phyloP scores from a whole-genome alignment of 1,140 invertebrate species.

The Camponotus vicinus region DNA sequence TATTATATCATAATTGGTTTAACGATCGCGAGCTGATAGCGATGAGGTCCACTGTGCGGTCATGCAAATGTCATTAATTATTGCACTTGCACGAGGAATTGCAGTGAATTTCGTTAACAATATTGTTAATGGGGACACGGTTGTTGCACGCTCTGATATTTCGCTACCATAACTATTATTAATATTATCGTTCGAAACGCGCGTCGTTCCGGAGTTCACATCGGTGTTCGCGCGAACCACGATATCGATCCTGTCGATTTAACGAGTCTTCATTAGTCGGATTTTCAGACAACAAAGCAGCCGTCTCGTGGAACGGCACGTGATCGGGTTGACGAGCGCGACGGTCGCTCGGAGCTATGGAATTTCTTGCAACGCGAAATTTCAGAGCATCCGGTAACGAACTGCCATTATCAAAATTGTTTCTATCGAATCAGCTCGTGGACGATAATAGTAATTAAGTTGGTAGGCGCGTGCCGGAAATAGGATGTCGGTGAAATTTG shows the following conservation, averaged over 20 bases:
- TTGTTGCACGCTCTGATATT: constrained; percentile 28
- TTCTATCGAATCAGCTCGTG: constrained; percentile 45
- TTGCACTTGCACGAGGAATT: constrained; percentile 45
- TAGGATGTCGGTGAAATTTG: constrained; percentile 12
- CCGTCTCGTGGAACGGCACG: constrained; percentile 51
- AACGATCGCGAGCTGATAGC: constrained; percentile 37
- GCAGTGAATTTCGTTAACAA: constrained; percentile 49
- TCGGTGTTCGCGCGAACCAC: constrained; percentile 32
- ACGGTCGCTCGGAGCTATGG: constrained; percentile 42
- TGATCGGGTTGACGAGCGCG: constrained; percentile 65
- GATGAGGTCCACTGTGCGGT: neutral
- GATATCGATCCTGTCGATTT: constrained; percentile 56
- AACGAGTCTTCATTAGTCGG: constrained; percentile 65
- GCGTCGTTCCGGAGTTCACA: neutral
- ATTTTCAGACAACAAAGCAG: constrained; percentile 69
- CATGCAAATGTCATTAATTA: constrained; percentile 59
- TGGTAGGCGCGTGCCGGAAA: constrained; percentile 39
- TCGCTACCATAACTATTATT: constrained; percentile 54
- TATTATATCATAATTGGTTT: constrained; percentile 45
- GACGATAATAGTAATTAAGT: constrained; percentile 58
- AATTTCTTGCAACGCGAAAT: constrained; percentile 66
- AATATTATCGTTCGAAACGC: constrained; percentile 42
- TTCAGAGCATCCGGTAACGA: constrained; percentile 64
- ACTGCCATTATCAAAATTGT: constrained; percentile 63
- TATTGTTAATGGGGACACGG: constrained; percentile 47